phyloP scores from a whole-genome alignment of 2,888 invertebrate species.

The Campoletis raptor region DNA sequence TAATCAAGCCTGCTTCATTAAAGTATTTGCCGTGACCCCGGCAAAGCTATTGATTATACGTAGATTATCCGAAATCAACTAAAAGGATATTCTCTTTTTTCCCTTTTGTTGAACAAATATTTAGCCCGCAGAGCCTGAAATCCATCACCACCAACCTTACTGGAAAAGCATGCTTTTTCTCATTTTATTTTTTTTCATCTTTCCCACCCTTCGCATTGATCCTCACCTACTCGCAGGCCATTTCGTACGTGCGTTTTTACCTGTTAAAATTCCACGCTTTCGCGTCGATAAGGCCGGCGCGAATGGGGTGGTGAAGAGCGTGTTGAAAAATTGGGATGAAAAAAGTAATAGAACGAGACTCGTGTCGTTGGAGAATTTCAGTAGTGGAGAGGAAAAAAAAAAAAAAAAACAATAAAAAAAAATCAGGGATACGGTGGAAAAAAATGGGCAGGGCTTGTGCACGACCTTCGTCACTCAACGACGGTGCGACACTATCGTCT shows the following conservation, averaged over 20 bases:
- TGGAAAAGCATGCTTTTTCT: neutral
- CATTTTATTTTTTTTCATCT: conserved; percentile 13
- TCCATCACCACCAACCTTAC: neutral
- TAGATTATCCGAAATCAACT: conserved; percentile 16
- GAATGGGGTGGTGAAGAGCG: conserved; percentile 8
- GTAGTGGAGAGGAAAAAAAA: conserved; percentile 18
- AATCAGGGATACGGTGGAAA: neutral
- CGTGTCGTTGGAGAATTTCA: conserved; percentile 18
- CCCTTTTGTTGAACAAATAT: conserved; percentile 31
- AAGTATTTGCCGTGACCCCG: conserved; percentile 20
- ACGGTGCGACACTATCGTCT: conserved; percentile 29
- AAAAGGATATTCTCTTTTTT: conserved; percentile 33
- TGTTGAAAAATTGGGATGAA: conserved; percentile 19
- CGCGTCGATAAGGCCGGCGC: conserved; percentile 6
- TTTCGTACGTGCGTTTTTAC: conserved; percentile 20
- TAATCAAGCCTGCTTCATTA: conserved; percentile 38
- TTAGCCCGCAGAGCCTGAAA: neutral
- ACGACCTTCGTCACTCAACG: conserved; percentile 35
- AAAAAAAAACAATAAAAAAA: neutral
- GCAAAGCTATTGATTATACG: neutral
- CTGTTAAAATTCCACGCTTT: conserved; percentile 36
- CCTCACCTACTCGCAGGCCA: conserved; percentile 16
- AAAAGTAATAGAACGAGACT: conserved; percentile 12
- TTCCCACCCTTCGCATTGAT: neutral
- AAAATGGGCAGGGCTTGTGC: conserved; percentile 26